Evolutionary conservation across 2,113 vertebrate species (phyloP).

Genomic region (Holacanthus passer): DNA sequence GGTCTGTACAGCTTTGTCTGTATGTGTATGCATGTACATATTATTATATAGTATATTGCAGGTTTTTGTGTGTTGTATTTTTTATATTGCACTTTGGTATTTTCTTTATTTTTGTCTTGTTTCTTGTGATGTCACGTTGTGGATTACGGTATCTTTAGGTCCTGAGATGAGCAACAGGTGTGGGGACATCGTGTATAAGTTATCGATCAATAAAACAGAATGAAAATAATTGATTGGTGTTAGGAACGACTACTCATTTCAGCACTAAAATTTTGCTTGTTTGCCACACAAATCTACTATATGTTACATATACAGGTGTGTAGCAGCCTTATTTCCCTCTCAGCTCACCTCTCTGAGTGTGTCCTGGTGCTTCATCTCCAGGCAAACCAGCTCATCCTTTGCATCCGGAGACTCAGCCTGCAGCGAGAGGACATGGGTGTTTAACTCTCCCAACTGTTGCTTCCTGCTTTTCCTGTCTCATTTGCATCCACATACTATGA

Average conservation of each 20-base stretch:
- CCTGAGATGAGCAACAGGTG: neutral
- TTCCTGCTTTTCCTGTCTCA: conserved; percentile 30
- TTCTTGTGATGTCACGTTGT: too few relatives aligned
- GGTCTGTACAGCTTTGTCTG: neutral
- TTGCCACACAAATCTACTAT: neutral
- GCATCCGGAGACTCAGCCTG: conserved; percentile 72
- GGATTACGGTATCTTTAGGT: too few relatives aligned
- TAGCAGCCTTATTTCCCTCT: neutral
- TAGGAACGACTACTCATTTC: neutral
- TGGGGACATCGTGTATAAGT: neutral
- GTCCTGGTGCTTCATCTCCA: conserved; percentile 77
- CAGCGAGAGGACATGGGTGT: conserved; percentile 27
- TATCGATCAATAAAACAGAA: neutral
- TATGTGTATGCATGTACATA: too few relatives aligned
- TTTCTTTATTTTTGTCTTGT: too few relatives aligned
- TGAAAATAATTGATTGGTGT: too few relatives aligned
- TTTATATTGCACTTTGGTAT: too few relatives aligned
- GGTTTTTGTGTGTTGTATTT: too few relatives aligned
- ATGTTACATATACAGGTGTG: neutral
- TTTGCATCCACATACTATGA: conserved; percentile 14
- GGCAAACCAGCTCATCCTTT: conserved; percentile 74
- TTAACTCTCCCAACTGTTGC: conserved; percentile 40
- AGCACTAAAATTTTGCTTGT: neutral
- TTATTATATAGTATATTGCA: too few relatives aligned
- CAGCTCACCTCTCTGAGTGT: conserved; percentile 80